Evolutionary conservation across 1,140 invertebrate species (phyloP), one percentile per base, ranked within the genome.

Genomic region (Planococcus citri): DNA sequence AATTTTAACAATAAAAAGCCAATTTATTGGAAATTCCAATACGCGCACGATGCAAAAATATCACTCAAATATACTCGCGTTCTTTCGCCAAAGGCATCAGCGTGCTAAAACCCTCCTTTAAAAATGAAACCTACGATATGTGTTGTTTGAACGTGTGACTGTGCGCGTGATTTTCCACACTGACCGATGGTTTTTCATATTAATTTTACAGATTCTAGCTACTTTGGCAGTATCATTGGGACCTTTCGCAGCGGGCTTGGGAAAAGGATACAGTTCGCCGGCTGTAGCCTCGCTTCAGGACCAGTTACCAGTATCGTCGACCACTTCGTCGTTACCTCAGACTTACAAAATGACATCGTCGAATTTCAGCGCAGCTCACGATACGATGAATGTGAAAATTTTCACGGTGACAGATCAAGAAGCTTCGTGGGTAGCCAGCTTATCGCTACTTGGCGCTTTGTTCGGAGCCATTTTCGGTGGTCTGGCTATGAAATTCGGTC

Each of bases 211-310:
- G 88, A 84, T 91, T 24, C 77, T 90, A 74, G 89, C 89, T 70
- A 88, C 89, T 1, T 78, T 91, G 72, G 89, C 88, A 10, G 85
- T 92, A 37, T 89, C 88, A 3, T 81, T 92, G 73, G 90, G 90
- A 22, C 88, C 89, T 10, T 84, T 92, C 72, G 87, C 89, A 1
- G 88, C 88, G 1, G 90, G 89, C 0, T 79, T 92, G 68, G 88
- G 89, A 25, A 91, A 91, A 78, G 90, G 90, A 12, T 91, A 91
- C 81, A 90, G 87, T 74, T 90, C 88, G 14, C 90, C 90, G 17
- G 89, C 89, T 1, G 83, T 91, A 38, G 88, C 88, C n/a, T 91
- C 89, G 0, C 84, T 92, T 73, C 85, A 90, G 75, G 85, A 88
- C 73, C 81, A 80, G 70, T 79, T 82, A 73, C 74, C 74, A 74